A percentile compares a stretch with the other conserved stretches of the same genome.
These are phyloP conservation scores for Campaea margaritaria DNA, from an alignment of 2,888 invertebrate species.

Conservation along the genomic window DNA sequence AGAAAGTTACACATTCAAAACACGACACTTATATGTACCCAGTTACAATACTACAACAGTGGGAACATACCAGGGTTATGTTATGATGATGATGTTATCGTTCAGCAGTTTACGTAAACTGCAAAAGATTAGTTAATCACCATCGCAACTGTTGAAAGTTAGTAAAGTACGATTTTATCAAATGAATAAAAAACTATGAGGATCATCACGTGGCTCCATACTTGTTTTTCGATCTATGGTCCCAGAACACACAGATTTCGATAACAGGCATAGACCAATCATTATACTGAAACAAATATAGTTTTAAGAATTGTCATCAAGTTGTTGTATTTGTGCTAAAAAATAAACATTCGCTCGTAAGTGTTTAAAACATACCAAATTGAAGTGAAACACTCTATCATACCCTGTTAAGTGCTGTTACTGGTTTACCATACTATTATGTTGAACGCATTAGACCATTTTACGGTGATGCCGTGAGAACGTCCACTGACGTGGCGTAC, in stretches of 20 bases:
- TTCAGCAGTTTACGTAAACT: too few relatives aligned
- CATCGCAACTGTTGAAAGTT: too few relatives aligned
- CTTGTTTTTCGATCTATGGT: too few relatives aligned
- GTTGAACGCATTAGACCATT: conserved; percentile 64
- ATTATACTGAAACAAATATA: too few relatives aligned
- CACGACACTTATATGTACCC: not conserved
- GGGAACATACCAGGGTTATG: not conserved
- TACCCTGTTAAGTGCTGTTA: conserved; percentile 64
- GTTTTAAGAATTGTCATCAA: not conserved
- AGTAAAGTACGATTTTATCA: too few relatives aligned
- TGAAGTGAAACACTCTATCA: conserved; percentile 39
- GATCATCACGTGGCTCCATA: too few relatives aligned
- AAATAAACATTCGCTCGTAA: conserved; percentile 21
- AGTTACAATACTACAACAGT: not conserved
- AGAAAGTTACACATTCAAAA: conserved; percentile 1
- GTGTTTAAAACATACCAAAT: conserved; percentile 36
- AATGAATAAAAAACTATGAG: too few relatives aligned
- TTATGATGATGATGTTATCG: too few relatives aligned
- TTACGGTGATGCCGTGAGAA: conserved; percentile 72
- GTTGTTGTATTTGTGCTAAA: not conserved
- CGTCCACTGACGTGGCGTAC: conserved; percentile 60
- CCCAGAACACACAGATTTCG: too few relatives aligned
- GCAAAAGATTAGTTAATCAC: too few relatives aligned
- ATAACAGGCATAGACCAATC: too few relatives aligned
- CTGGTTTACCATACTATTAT: conserved; percentile 62